phyloP scores from a whole-genome alignment of 1,140 invertebrate genomes.

The Trichonephila clavata region DNA sequence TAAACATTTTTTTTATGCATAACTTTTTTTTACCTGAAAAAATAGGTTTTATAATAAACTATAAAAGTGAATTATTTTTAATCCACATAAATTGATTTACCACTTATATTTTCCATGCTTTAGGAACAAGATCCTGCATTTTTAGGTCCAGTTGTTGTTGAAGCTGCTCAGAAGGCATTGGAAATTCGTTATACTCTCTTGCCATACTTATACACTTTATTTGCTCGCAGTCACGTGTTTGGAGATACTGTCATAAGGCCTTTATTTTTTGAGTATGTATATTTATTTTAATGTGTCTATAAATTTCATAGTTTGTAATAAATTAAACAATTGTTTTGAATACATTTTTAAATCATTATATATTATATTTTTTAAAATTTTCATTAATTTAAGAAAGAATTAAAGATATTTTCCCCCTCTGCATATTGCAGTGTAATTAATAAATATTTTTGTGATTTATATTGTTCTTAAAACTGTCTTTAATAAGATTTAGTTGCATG shows the following conservation, averaged over 20 bases:
- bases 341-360: neutral
- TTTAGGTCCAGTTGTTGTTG: conserved; percentile 82
- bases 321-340: neutral
- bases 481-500: no score
- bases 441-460: no score
- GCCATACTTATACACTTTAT: conserved; percentile 83
- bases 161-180: conserved; percentile 79
- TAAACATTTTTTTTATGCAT: no score
- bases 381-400: no score
- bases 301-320: neutral
- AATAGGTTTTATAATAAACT: no score
- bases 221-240: conserved; percentile 80
- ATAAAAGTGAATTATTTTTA: no score
- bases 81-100: no score
- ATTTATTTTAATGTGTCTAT: conserved; percentile 53
- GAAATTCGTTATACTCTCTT: conserved; percentile 82
- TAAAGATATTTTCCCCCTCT: no score
- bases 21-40: no score
- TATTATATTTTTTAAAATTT: neutral
- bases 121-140: conserved; percentile 80
- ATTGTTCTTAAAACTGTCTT: no score
- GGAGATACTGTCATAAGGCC: conserved; percentile 82
- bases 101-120: neutral
- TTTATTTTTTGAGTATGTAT: conserved; percentile 90
- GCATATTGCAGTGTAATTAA: no score